Percentiles rank a stretch among this genome's conserved stretches.
These are phyloP conservation scores for Philaethria dido DNA, from an alignment of 2,888 invertebrate genomes.

Conservation along the genomic window DNA sequence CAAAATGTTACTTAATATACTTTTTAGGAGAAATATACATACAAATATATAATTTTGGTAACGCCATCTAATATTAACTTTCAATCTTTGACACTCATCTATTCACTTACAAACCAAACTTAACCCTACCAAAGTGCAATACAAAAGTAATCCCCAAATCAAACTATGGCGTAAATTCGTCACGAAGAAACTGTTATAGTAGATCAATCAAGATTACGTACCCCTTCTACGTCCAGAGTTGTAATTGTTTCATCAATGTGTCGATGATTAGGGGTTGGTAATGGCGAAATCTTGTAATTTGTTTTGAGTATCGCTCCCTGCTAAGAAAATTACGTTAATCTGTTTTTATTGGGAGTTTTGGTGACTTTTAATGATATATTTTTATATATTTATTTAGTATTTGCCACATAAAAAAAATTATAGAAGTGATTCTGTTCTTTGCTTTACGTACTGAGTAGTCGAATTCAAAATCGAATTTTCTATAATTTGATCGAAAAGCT, in stretches of 20 bases:
- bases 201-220: slow-evolving; percentile 79
- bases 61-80: neutral
- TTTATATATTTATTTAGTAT: neutral
- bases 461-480: too few species aligned
- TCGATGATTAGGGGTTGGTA: slow-evolving; percentile 71
- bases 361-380: neutral
- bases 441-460: neutral
- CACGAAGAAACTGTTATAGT: slow-evolving; percentile 59
- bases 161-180: slow-evolving; percentile 48
- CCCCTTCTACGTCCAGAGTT: slow-evolving; percentile 58
- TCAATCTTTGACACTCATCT: neutral
- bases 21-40: too few species aligned
- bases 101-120: neutral
- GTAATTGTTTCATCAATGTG: slow-evolving; percentile 75
- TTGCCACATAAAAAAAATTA: neutral
- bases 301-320: slow-evolving; percentile 31
- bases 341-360: neutral
- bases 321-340: neutral
- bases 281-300: slow-evolving; percentile 54
- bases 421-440: neutral
- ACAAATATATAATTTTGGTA: neutral
- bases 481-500: too few species aligned
- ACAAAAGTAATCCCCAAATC: slow-evolving; percentile 26
- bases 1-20: too few species aligned
- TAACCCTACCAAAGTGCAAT: neutral